Conservation (phyloP, 2,113 vertebrate species). For the Drymodes brunneopygia region DNA sequence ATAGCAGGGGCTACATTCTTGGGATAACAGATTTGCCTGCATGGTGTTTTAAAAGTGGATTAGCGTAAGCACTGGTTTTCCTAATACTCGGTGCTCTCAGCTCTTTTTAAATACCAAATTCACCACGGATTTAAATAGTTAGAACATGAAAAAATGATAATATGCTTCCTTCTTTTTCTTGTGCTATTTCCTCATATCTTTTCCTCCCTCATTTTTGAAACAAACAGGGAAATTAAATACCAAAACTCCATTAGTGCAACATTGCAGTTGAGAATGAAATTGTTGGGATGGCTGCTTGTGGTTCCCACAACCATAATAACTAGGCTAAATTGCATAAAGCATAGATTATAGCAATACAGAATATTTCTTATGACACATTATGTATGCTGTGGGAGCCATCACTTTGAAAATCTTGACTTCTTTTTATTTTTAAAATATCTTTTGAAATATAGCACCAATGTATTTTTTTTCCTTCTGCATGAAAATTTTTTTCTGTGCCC, state of each 20-base stretch:
- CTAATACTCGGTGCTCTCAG: background rate
- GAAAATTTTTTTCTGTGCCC: background rate
- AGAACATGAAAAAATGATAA: background rate
- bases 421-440: background rate
- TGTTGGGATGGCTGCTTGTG: background rate
- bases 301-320: conserved; percentile 1
- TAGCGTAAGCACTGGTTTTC: background rate
- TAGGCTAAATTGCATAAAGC: conserved; percentile 1
- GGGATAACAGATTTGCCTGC: background rate
- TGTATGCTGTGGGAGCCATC: background rate
- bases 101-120: background rate
- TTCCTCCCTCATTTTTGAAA: background rate
- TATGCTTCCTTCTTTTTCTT: background rate
- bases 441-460: background rate
- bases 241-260: background rate
- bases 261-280: background rate
- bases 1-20: background rate
- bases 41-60: background rate
- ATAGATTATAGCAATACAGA: background rate
- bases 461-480: background rate
- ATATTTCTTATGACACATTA: conserved; percentile 1
- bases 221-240: background rate
- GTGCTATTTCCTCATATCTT: background rate
- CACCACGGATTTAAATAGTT: background rate
- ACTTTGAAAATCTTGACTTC: background rate